phyloP scores from a whole-genome alignment of 2,888 invertebrate genomes.

The Pseudanteris insignis region DNA sequence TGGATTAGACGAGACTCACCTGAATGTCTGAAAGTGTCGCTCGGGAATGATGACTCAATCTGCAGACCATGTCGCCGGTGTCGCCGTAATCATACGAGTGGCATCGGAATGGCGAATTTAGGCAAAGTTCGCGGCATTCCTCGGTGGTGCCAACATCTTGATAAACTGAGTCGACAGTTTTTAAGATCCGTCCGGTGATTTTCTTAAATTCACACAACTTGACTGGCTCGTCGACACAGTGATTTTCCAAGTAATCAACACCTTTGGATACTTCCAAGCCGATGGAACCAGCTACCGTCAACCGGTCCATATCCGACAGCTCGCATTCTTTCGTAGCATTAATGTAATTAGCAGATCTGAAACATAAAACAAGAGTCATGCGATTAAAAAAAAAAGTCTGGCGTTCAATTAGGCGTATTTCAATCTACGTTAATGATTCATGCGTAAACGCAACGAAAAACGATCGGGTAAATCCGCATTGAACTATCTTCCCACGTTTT shows the following conservation, averaged over 20 bases:
- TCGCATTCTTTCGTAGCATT: conserved; percentile 86
- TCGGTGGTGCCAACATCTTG: conserved; percentile 88
- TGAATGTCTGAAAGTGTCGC: conserved; percentile 89
- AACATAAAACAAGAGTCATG: no score
- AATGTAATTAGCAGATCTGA: conserved; percentile 92
- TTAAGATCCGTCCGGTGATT: conserved; percentile 85
- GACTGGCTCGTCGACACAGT: conserved; percentile 93
- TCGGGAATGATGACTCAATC: conserved; percentile 89
- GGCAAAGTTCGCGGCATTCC: conserved; percentile 87
- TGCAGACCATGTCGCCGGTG: conserved; percentile 91
- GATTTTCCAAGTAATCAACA: conserved; percentile 88
- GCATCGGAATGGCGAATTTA: conserved; percentile 87
- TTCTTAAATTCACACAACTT: conserved; percentile 94
- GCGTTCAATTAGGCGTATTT: conserved; percentile 1
- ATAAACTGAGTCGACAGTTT: conserved; percentile 93
- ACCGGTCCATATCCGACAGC: conserved; percentile 90
- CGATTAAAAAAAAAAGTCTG: conserved; percentile 19
- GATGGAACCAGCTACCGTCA: conserved; percentile 82
- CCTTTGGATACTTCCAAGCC: conserved; percentile 74
- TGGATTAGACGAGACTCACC: conserved; percentile 70
- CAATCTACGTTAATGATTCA: no score
- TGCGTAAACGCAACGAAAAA: no score
- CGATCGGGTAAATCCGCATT: no score
- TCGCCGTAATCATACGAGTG: conserved; percentile 95
- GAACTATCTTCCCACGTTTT: no score